Base-by-base conservation (phyloP, 2,888 invertebrate genomes). In the Hydriomena furcata region DNA sequence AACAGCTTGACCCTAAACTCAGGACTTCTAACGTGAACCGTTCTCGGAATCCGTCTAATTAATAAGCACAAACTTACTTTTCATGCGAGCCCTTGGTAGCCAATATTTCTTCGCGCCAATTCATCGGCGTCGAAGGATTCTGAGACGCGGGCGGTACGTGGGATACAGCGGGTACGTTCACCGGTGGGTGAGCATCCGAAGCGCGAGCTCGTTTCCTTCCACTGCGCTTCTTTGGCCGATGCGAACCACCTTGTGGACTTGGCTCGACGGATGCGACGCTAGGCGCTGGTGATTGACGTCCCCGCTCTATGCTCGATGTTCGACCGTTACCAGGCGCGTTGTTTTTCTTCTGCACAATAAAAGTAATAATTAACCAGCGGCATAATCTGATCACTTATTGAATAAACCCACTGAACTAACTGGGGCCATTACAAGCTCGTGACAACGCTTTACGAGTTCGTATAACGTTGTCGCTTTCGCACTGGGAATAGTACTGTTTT, bases 31-130 rank as follows among this genome's bases (percentile, higher is more conserved):
- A n/a, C n/a, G n/a, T n/a, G n/a, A n/a, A n/a, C n/a, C n/a, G n/a
- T n/a, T n/a, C n/a, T n/a, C n/a, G n/a, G n/a, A n/a, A n/a, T n/a
- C n/a, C n/a, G n/a, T n/a, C n/a, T n/a, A n/a, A n/a, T n/a, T n/a
- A n/a, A n/a, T n/a, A n/a, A n/a, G n/a, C n/a, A n/a, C n/a, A n/a
- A n/a, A 35, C 67, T 70, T 43, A 86, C 85, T 78, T 80, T 41
- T 87, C 86, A 51, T 79, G 72, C 3, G 73, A 58, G 38, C 73
- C 67, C 10, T 86, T 88, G 56, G 89, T 89, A 0, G 88, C 89
- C 1, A 88, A 61, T 55, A 91, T 91, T 64, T 91, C 91, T 30
- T 90, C 91, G 8, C 91, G 75, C 91, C 91, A 91, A 65, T 84
- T 91, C 31, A 82, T 71, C 4, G 81, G 72, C 0, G 81, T 71